Evolutionary conservation across 2,888 invertebrate genomes (phyloP).

Genomic region (Drosophila ustulata): DNA sequence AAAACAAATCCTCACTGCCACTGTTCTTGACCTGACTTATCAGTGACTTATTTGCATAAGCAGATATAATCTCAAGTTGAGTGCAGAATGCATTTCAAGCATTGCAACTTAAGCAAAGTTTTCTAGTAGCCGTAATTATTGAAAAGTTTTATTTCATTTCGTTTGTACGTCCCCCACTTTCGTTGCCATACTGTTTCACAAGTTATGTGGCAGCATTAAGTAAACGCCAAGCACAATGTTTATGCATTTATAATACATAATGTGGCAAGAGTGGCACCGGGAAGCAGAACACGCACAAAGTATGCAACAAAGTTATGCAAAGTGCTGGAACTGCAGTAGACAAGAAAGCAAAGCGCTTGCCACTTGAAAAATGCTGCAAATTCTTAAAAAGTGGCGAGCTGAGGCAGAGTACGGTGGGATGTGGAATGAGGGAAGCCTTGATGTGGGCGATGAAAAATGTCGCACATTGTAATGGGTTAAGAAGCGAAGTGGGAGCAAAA

Average conservation of each 20-base stretch:
- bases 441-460: slow-evolving; percentile 52
- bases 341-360: slow-evolving; percentile 63
- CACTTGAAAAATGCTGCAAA: slow-evolving; percentile 70
- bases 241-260: slow-evolving; percentile 78
- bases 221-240: slow-evolving; percentile 75
- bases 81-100: slow-evolving; percentile 7
- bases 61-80: slow-evolving; percentile 4
- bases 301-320: slow-evolving; percentile 80
- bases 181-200: slow-evolving; percentile 12
- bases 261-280: slow-evolving; percentile 42
- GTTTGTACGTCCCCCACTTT: background rate
- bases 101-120: slow-evolving; percentile 31
- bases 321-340: slow-evolving; percentile 66
- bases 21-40: background rate
- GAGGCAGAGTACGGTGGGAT: background rate
- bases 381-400: slow-evolving; percentile 20
- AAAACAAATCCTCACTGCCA: background rate
- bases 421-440: background rate
- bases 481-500: slow-evolving; percentile 28
- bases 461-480: slow-evolving; percentile 76
- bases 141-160: slow-evolving; percentile 48
- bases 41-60: slow-evolving; percentile 8
- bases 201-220: slow-evolving; percentile 74
- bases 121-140: slow-evolving; percentile 52
- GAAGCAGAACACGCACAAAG: slow-evolving; percentile 55